phyloP scores from a whole-genome alignment of 1,140 invertebrate species.

The Papilio machaon region DNA sequence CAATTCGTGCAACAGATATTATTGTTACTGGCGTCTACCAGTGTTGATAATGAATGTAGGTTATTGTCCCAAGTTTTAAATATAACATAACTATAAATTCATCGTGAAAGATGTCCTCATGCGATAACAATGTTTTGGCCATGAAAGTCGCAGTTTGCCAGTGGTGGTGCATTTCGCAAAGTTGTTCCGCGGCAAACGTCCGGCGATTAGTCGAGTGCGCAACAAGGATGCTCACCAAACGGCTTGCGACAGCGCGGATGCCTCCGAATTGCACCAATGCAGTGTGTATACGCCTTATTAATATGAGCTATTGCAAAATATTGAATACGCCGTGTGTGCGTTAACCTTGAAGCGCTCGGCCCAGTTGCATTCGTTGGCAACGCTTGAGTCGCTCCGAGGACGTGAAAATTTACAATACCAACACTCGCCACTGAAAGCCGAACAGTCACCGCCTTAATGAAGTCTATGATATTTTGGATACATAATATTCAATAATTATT shows the following conservation, averaged over 20 bases:
- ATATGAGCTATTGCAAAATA: conserved; percentile 77
- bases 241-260: conserved; percentile 77
- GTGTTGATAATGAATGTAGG: background rate
- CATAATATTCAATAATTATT: background rate
- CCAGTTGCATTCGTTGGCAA: conserved; percentile 74
- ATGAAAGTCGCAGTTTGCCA: conserved; percentile 42
- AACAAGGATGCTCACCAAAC: conserved; percentile 69
- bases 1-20: no score
- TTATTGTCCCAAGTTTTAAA: background rate
- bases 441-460: background rate
- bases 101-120: conserved; percentile 14
- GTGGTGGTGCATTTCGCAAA: conserved; percentile 57
- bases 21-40: no score
- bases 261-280: conserved; percentile 66
- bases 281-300: conserved; percentile 67
- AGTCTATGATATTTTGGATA: conserved; percentile 7
- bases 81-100: background rate
- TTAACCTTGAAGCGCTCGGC: conserved; percentile 72
- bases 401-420: conserved; percentile 52
- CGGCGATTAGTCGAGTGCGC: conserved; percentile 73
- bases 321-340: conserved; percentile 66
- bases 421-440: conserved; percentile 28
- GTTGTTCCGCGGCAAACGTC: conserved; percentile 69
- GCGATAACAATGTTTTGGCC: conserved; percentile 41
- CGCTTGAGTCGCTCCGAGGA: conserved; percentile 71